Evolutionary conservation across 1,140 invertebrate genomes (phyloP).

Genomic region (Brachionus plicatilis): DNA sequence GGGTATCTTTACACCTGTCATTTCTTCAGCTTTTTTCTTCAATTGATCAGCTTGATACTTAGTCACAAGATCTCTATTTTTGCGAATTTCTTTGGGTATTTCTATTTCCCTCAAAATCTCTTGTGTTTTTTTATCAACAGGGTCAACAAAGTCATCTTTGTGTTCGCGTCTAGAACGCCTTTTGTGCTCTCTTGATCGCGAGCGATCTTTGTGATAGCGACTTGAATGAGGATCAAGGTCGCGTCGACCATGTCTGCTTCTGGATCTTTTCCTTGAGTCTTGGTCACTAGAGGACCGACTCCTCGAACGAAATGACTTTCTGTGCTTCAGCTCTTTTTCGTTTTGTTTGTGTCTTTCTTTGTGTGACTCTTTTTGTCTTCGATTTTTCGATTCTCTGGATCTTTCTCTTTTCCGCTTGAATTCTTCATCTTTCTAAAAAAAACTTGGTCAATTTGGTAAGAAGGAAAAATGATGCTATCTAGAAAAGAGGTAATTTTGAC

Average conservation of each 20-base stretch:
- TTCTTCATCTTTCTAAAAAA: background rate
- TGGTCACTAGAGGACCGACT: background rate
- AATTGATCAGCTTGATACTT: background rate
- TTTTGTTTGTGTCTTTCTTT: background rate
- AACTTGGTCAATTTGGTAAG: background rate
- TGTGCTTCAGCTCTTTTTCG: background rate
- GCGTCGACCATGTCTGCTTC: background rate
- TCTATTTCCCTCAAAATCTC: background rate
- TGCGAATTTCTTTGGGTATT: constrained; percentile 32
- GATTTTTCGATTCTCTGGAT: background rate
- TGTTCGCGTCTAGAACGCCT: background rate
- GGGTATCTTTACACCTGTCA: constrained; percentile 54
- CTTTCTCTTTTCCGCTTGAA: background rate
- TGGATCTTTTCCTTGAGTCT: background rate
- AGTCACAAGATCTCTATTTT: background rate
- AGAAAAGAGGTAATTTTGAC: background rate
- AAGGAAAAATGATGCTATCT: background rate
- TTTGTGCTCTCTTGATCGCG: background rate
- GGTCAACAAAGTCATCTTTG: background rate
- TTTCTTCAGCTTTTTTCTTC: constrained; percentile 49
- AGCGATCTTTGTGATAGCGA: background rate
- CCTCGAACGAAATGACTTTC: background rate
- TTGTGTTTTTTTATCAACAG: background rate
- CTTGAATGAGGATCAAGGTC: background rate
- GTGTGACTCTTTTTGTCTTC: background rate